Evolutionary conservation across 2,797 vertebrate genomes (phyloP).

Genomic region (Antrozous pallidus): DNA sequence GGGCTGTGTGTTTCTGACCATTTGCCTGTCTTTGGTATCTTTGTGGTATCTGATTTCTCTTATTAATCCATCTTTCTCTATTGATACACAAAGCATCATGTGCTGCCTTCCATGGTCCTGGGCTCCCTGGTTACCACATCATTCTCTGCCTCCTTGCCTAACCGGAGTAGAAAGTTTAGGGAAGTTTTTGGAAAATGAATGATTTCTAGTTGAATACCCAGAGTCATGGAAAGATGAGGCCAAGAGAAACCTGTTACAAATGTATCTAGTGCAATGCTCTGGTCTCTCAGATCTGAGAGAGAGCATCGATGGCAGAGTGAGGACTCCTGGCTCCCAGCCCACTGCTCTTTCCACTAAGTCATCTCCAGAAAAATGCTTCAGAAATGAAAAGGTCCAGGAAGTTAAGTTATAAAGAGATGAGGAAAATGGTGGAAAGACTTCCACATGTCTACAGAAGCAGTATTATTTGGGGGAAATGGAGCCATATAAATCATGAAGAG

Average conservation of each 20-base stretch:
- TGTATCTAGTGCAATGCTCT: neutral
- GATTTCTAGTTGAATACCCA: neutral
- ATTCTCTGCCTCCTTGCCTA: neutral
- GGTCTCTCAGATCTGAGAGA: slow-evolving; percentile 24
- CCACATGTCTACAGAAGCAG: neutral
- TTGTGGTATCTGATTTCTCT: neutral
- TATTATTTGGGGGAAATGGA: neutral
- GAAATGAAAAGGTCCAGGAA: neutral
- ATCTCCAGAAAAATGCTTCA: neutral
- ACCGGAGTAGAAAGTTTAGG: neutral
- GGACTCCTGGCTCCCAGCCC: neutral
- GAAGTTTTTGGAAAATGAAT: neutral
- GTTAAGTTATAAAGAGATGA: neutral
- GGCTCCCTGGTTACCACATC: neutral
- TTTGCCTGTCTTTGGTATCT: neutral
- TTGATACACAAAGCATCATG: neutral
- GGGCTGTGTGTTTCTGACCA: neutral
- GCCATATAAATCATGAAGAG: neutral
- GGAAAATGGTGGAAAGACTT: neutral
- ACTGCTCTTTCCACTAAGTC: neutral
- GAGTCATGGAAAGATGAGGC: neutral
- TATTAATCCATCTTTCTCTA: neutral
- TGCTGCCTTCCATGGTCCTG: neutral
- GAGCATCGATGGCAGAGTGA: neutral
- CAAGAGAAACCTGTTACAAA: neutral